Evolutionary conservation across 2,113 vertebrate species (phyloP).

Genomic region (Dipodomys ordii): DNA sequence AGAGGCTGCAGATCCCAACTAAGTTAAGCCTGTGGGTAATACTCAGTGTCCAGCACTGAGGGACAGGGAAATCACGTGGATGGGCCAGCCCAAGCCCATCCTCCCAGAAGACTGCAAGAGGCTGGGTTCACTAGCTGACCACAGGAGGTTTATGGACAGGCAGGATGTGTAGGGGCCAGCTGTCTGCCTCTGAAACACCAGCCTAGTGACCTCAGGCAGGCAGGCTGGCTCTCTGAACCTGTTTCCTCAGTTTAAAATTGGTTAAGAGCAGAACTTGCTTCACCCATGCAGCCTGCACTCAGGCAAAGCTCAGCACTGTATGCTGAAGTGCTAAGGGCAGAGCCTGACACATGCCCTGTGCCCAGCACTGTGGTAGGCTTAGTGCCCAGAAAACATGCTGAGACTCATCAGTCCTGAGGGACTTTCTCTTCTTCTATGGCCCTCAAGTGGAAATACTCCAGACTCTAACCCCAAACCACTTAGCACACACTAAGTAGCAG

Average conservation of each 20-base stretch:
- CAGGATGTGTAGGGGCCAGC: not conserved
- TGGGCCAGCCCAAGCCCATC: not conserved
- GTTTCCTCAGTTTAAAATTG: slow-evolving; percentile 1
- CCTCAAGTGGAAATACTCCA: not conserved
- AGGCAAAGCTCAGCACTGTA: not conserved
- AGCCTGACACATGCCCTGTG: not conserved
- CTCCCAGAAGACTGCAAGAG: not conserved
- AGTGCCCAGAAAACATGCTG: not conserved
- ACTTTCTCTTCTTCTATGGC: not conserved
- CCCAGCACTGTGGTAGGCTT: not conserved
- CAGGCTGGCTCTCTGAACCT: not conserved
- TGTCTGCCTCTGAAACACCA: not conserved
- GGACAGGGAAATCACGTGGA: not conserved
- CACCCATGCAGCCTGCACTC: too few relatives aligned
- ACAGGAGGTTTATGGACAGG: not conserved
- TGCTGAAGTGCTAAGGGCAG: not conserved
- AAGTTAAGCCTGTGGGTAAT: not conserved
- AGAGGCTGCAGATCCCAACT: not conserved
- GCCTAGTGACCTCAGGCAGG: not conserved
- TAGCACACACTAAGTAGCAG: not conserved
- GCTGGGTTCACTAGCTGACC: not conserved
- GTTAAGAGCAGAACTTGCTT: not conserved
- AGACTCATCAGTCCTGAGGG: not conserved
- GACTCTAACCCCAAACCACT: not conserved
- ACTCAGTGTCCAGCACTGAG: not conserved